phyloP scores from a whole-genome alignment of 2,888 invertebrate genomes.

The Eristalinus aeneus region DNA sequence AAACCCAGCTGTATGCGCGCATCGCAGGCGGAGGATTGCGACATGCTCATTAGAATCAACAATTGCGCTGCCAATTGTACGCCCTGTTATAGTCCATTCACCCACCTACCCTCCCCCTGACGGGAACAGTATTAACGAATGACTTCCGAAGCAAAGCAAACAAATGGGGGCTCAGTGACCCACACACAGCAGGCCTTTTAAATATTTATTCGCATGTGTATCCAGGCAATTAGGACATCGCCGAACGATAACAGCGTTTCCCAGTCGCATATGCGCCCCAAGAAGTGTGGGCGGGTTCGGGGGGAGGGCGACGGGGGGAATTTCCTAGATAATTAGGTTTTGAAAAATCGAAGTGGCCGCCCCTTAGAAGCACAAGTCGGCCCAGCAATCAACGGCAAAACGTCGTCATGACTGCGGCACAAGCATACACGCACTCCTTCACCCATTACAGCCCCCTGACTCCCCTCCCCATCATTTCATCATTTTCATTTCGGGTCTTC shows the following conservation, averaged over 20 bases:
- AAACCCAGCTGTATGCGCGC: background rate
- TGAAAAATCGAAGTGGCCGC: slow-evolving; percentile 58
- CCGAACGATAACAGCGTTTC: background rate
- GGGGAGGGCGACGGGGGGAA: background rate
- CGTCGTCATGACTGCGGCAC: background rate
- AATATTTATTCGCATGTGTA: slow-evolving; percentile 53
- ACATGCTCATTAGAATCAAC: slow-evolving; percentile 62
- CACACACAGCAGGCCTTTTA: slow-evolving; percentile 31
- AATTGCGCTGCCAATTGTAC: slow-evolving; percentile 22
- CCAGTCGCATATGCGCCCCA: background rate
- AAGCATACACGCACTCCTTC: background rate
- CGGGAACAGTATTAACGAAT: slow-evolving; percentile 38
- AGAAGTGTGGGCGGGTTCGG: background rate
- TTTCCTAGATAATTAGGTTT: slow-evolving; percentile 56
- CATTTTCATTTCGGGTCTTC: slow-evolving; percentile 67
- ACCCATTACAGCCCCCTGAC: too few relatives aligned
- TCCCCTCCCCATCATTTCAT: slow-evolving; percentile 37
- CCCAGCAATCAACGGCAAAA: slow-evolving; percentile 20
- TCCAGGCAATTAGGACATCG: slow-evolving; percentile 50
- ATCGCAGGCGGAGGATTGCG: background rate
- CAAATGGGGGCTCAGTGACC: slow-evolving; percentile 10
- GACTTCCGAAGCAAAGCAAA: slow-evolving; percentile 34
- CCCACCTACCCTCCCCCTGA: background rate
- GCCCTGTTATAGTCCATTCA: background rate
- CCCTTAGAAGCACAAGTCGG: background rate